Evolutionary conservation across 2,797 vertebrate species (phyloP).

Genomic region (Clarias fuscus): DNA sequence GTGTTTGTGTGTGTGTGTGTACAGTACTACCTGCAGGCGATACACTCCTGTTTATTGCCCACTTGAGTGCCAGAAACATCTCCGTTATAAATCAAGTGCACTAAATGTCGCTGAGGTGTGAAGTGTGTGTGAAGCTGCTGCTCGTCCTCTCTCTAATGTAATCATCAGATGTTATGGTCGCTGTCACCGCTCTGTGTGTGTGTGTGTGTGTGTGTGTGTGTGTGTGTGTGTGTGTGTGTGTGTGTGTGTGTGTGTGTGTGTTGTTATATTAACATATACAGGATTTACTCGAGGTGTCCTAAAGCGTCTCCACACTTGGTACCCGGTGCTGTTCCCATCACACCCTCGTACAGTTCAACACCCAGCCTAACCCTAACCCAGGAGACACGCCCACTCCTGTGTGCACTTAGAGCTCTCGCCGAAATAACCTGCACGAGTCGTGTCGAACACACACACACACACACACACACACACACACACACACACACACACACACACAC

Average conservation of each 20-base stretch:
- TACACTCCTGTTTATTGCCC: constrained; percentile 70
- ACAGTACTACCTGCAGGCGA: constrained; percentile 60
- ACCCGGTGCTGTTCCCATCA: background rate
- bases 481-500: too few relatives aligned
- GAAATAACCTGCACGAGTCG: background rate
- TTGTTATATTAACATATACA: background rate
- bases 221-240: constrained; percentile 9
- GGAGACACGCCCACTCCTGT: background rate
- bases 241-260: constrained; percentile 8
- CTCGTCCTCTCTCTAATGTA: background rate
- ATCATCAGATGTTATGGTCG: background rate
- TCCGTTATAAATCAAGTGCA: constrained; percentile 73
- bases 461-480: too few relatives aligned
- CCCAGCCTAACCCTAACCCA: background rate
- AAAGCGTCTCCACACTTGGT: background rate
- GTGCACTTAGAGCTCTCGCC: background rate
- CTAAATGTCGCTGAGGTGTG: constrained; percentile 61
- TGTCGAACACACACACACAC: background rate
- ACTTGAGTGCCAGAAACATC: constrained; percentile 66
- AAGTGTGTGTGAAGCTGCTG: background rate
- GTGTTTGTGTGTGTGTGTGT: constrained; percentile 25
- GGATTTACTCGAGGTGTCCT: background rate
- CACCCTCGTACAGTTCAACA: background rate
- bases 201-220: constrained; percentile 9
- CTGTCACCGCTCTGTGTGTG: background rate